phyloP scores from a whole-genome alignment of 2,888 invertebrate genomes.

The Lepeophtheirus nordmannii region DNA sequence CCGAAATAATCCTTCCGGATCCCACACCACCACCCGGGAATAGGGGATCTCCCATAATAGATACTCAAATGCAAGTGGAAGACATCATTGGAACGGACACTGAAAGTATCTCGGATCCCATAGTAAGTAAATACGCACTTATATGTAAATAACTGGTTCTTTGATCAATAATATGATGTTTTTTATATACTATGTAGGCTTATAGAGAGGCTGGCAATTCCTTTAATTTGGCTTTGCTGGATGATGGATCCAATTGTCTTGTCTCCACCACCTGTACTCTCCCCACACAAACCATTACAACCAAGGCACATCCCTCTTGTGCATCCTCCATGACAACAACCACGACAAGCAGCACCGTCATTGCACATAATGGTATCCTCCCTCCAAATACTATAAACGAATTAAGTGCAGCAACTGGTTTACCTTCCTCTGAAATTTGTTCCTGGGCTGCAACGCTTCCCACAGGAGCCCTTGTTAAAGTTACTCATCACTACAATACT shows the following conservation, averaged over 20 bases:
- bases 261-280: neutral
- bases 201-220: neutral
- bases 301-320: neutral
- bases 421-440: conserved; percentile 4
- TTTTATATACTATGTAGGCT: neutral
- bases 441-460: conserved; percentile 15
- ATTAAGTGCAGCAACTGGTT: conserved; percentile 13
- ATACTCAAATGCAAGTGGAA: neutral
- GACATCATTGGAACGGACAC: neutral
- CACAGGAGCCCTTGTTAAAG: conserved; percentile 10
- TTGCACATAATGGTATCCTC: conserved; percentile 4
- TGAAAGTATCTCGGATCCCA: neutral
- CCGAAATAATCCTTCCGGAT: neutral
- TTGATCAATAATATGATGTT: no score
- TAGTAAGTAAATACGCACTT: neutral
- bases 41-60: neutral
- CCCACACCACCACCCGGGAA: neutral
- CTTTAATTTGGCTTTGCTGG: neutral
- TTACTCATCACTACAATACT: conserved; percentile 18
- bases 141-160: no score
- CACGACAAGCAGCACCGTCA: neutral
- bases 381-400: conserved; percentile 4
- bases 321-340: neutral
- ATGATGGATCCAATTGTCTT: neutral
- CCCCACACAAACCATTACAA: neutral